phyloP scores from a whole-genome alignment of 2,888 invertebrate genomes.

The Parnassius orleans region DNA sequence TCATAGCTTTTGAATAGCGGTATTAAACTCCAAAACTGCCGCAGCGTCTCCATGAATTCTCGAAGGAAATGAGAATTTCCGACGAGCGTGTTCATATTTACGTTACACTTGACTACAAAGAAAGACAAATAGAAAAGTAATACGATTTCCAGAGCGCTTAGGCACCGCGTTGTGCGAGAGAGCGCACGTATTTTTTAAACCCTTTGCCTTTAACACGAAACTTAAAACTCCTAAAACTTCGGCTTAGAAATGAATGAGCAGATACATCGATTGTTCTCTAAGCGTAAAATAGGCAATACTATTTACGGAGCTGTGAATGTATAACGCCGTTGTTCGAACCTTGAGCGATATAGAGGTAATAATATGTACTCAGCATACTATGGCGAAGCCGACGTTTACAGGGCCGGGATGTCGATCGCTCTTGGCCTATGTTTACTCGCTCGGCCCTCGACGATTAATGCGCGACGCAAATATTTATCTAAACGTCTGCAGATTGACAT shows the following conservation, averaged over 20 bases:
- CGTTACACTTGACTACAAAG: constrained; percentile 80
- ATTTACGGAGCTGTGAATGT: constrained; percentile 30
- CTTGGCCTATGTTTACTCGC: constrained; percentile 61
- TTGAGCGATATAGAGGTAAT: constrained; percentile 9
- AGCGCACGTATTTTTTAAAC: constrained; percentile 58
- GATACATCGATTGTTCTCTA: constrained; percentile 33
- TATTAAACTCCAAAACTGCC: constrained; percentile 35
- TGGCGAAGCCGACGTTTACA: constrained; percentile 61
- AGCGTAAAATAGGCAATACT: constrained; percentile 21
- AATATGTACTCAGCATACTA: constrained; percentile 28
- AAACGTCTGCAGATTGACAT: constrained; percentile 80
- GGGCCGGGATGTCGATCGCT: constrained; percentile 69
- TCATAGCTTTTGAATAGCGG: constrained; percentile 36
- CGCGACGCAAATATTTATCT: constrained; percentile 78
- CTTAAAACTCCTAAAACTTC: constrained; percentile 42
- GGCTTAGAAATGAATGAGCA: constrained; percentile 23
- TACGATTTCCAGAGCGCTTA: constrained; percentile 69
- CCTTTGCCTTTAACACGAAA: constrained; percentile 33
- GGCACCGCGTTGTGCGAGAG: constrained; percentile 47
- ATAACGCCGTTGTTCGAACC: constrained; percentile 29
- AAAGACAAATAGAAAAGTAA: constrained; percentile 77
- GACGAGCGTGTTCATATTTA: constrained; percentile 74
- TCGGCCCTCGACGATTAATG: constrained; percentile 75
- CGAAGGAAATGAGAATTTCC: constrained; percentile 73
- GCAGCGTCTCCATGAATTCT: constrained; percentile 56